Evolutionary conservation across 2,113 vertebrate species (phyloP).

Genomic region (Campylomormyrus tamandua): DNA sequence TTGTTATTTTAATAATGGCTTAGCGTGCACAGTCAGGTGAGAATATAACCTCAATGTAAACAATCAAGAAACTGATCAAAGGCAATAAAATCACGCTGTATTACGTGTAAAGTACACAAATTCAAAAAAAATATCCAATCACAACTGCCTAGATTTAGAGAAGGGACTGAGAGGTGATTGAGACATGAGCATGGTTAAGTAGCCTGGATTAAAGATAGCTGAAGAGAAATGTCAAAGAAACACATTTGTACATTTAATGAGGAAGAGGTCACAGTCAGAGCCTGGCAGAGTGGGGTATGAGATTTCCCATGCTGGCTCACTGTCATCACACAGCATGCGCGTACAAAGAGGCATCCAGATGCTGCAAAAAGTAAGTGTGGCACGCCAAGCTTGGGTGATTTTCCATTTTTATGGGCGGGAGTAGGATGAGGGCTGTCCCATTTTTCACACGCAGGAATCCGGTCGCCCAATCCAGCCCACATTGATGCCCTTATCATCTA

Average conservation of each 20-base stretch:
- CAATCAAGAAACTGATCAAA: not conserved
- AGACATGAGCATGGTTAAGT: not conserved
- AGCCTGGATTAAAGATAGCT: not conserved
- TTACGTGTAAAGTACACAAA: not conserved
- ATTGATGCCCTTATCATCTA: not conserved
- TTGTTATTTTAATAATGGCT: not conserved
- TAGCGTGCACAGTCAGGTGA: not conserved
- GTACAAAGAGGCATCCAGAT: not conserved
- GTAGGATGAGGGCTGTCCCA: not conserved
- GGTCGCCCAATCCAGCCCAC: not conserved
- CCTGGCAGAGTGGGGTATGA: not conserved
- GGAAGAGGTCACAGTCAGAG: not conserved
- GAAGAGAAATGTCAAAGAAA: not conserved
- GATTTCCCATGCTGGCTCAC: not conserved
- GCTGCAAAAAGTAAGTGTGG: not conserved
- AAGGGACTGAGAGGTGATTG: not conserved
- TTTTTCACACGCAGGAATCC: not conserved
- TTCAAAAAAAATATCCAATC: not conserved
- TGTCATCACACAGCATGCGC: not conserved
- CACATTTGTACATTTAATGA: not conserved
- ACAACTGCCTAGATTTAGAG: not conserved
- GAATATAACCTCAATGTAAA: not conserved
- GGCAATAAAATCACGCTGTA: not conserved
- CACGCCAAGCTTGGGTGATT: not conserved
- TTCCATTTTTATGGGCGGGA: not conserved